These are phyloP conservation scores for Asbolus verrucosus DNA, from an alignment of 1,140 invertebrate genomes.

Conservation along the genomic window DNA sequence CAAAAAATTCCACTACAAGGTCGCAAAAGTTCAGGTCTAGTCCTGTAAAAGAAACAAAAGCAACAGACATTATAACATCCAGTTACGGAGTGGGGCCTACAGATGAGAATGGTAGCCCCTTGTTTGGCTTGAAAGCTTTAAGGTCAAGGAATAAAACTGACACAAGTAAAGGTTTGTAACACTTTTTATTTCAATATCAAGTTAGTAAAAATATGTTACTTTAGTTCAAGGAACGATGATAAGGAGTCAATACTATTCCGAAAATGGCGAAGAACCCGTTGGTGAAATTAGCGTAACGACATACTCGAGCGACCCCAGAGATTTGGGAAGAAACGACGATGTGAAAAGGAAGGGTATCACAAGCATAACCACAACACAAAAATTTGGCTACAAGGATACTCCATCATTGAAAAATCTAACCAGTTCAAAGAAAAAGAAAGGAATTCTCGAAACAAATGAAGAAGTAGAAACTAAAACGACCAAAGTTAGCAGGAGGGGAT, in stretches of 20 bases:
- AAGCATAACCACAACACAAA: constrained; percentile 63
- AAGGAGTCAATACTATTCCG: constrained; percentile 74
- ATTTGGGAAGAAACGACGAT: constrained; percentile 65
- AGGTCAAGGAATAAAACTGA: constrained; percentile 72
- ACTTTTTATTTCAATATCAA: constrained; percentile 2
- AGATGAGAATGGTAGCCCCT: constrained; percentile 80
- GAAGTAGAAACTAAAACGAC: constrained; percentile 57
- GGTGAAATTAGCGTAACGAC: constrained; percentile 75
- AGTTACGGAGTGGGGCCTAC: constrained; percentile 85
- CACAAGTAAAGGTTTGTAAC: constrained; percentile 67
- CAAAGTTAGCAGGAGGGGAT: constrained; percentile 72
- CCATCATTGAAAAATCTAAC: constrained; percentile 57
- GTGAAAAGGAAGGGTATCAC: constrained; percentile 52
- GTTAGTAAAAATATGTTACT: constrained; percentile 6
- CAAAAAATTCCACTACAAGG: constrained; percentile 48
- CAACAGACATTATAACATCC: constrained; percentile 77
- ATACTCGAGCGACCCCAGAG: constrained; percentile 74
- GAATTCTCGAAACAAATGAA: constrained; percentile 48
- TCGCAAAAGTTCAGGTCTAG: constrained; percentile 54
- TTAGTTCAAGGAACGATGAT: constrained; percentile 76
- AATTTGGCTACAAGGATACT: constrained; percentile 66
- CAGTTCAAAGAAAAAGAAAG: constrained; percentile 55
- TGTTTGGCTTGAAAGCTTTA: constrained; percentile 81
- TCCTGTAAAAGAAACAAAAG: constrained; percentile 59
- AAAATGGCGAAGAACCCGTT: constrained; percentile 74